Evolutionary conservation across 2,113 vertebrate genomes (phyloP), one percentile per base, ranked within the genome.

Genomic region (Dipodomys stephensi): DNA sequence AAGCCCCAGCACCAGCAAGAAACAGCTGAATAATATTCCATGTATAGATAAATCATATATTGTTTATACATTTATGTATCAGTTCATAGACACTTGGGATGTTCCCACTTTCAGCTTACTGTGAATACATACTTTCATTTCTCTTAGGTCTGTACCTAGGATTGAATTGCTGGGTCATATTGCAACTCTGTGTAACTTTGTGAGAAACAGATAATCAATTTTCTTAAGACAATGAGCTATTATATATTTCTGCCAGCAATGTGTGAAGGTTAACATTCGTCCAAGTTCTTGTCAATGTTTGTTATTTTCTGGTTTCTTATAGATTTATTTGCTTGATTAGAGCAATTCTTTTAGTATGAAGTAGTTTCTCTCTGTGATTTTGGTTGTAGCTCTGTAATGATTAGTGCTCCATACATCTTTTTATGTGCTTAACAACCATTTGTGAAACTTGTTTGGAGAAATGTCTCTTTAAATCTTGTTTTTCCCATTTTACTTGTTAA

Each of bases 171-270:
- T 85, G 35, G 30, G 19, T 69, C n/a, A 30, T 83, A 80, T 79
- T 49, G 32, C n/a, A 64, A 90, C 28, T 44, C 7, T 82, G 22
- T 72, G 53, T 69, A 53, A 49, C 10, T 90, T 64, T 64, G 69
- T 81, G 74, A 88, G 18, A 27, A 80, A 62, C 5, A 74, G 35
- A 27, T 44, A 53, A 69, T 68, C 6, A 73, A 19, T 73, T 90
- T 87, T 88, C 49, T 25, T 46, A 77, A 87, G 35, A 68, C 30
- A 39, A 3, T 65, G 12, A 20, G 74, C 16, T 20, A 20, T 85
- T 91, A 91, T 94, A 57, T 15, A 72, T 65, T 92, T 86, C 60
- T 30, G 85, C n/a, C 49, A 86, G n/a, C 27, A 88, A 35, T 78
- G 25, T 65, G 30, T 76, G n/a, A 92, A 49, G 11, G 4, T 64